Base-by-base conservation (phyloP, 2,797 vertebrate genomes). In the Nasua narica region DNA sequence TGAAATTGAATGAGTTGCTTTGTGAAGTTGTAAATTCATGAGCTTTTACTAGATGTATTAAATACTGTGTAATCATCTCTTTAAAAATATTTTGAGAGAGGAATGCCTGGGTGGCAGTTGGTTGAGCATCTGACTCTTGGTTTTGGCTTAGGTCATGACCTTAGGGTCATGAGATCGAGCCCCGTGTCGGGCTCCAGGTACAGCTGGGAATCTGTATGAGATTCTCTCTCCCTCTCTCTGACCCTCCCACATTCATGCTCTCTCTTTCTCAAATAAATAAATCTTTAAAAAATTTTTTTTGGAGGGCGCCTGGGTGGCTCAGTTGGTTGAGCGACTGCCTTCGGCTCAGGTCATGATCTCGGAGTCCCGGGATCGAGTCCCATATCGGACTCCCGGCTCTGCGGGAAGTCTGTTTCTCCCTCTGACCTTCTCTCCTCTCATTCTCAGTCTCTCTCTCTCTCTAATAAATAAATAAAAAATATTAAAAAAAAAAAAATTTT, bases 71-170 rank as follows among this genome's bases (percentile, higher is more conserved):
- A 48, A 83, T 54, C 14, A 70, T 79, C 29, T 88, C 86, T 69
- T 91, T 37, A 91, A 83, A 70, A 78, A 37, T 37, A 46, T 74
- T 92, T 46, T 82, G 54, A 84, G 70, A 92, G 67, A 94, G 37
- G 37, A 3, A 21, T 19, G 1, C 11, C 12, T 40, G 69, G 11
- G 11, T 70, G 69, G 21, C 37, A 70, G 69, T 70, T 0, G 11
- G 69, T 25, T 70, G 37, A 70, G 21, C 12, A 1, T 70, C 69
- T 23, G 37, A 40, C 67, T 70, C n/a, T n/a, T 65, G n/a, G 18
- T 35, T 67, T 70, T 21, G 21, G 35, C 21, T 40, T 35, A 40
- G 21, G 35, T 70, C 35, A 40, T 37, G 35, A 70, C n/a, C 35
- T 70, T 35, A 37, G 35, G 21, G 21, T 70, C n/a, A 5, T 70